These are phyloP conservation scores for Eurypyga helias DNA, from an alignment of 2,113 vertebrate species.

Conservation along the genomic window DNA sequence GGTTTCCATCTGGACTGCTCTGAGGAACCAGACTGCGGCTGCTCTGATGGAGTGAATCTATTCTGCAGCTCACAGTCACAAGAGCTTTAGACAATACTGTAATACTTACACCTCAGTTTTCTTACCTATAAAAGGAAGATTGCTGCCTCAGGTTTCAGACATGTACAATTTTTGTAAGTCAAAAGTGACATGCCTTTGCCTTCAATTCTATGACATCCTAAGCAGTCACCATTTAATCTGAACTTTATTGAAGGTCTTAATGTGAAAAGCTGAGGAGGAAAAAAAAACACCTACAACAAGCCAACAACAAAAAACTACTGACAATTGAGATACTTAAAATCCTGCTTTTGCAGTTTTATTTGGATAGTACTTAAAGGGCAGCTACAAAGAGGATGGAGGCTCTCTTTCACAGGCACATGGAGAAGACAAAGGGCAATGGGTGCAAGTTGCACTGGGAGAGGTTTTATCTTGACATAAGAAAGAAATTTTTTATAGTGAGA, in stretches of 20 bases:
- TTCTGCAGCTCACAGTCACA: not conserved
- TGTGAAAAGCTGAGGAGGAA: not conserved
- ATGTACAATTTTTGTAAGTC: not conserved
- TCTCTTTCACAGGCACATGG: not conserved
- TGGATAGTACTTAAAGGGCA: not conserved
- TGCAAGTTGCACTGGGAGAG: not conserved
- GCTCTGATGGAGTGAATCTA: not conserved
- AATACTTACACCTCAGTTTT: not conserved
- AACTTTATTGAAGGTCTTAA: not conserved
- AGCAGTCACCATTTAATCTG: not conserved
- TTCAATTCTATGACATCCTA: not conserved
- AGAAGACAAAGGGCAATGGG: not conserved
- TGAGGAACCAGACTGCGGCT: not conserved
- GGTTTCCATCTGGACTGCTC: not conserved
- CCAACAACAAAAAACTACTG: not conserved
- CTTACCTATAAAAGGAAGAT: not conserved
- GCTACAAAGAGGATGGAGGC: not conserved
- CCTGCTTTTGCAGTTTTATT: not conserved
- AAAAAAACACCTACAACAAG: not conserved
- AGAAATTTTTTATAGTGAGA: not conserved
- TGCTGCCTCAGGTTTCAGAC: not conserved
- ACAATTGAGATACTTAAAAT: not conserved
- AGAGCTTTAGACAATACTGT: not conserved
- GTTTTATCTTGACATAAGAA: not conserved
- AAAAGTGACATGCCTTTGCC: not conserved